Evolutionary conservation across 2,113 vertebrate species (phyloP).

Genomic region (Tachuris rubrigastra): DNA sequence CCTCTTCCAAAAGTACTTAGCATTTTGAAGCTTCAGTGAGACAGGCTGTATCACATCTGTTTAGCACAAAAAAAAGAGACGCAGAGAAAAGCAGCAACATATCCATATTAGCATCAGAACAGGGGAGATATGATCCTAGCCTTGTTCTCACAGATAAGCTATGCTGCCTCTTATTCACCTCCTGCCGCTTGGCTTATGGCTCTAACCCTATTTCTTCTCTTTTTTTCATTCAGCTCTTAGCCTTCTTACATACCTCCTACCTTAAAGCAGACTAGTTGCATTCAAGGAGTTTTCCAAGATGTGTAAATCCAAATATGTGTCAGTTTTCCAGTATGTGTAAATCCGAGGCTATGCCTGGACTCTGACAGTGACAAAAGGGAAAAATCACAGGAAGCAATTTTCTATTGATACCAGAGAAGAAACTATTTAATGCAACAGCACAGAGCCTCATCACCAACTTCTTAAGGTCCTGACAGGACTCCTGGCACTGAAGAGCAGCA

Average conservation of each 20-base stretch:
- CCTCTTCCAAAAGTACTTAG: neutral
- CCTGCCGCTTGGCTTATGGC: slow-evolving; percentile 57
- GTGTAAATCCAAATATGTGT: neutral
- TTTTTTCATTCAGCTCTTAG: slow-evolving; percentile 7
- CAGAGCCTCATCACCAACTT: neutral
- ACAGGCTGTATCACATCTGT: neutral
- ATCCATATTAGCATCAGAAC: neutral
- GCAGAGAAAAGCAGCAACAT: neutral
- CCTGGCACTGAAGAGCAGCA: neutral
- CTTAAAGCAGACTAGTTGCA: neutral
- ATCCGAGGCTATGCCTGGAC: neutral
- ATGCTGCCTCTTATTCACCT: neutral
- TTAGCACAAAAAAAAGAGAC: neutral
- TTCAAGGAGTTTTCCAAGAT: neutral
- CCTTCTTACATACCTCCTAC: neutral
- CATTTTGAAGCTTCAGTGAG: neutral
- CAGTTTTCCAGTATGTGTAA: neutral
- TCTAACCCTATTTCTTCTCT: neutral
- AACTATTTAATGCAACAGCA: slow-evolving; percentile 1
- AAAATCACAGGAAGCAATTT: slow-evolving; percentile 24
- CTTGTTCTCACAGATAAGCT: neutral
- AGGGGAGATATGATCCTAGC: neutral
- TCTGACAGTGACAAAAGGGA: slow-evolving; percentile 1
- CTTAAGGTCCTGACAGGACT: neutral
- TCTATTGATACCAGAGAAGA: neutral